phyloP scores from a whole-genome alignment of 2,797 vertebrate genomes.

The Oryzias sinensis region DNA sequence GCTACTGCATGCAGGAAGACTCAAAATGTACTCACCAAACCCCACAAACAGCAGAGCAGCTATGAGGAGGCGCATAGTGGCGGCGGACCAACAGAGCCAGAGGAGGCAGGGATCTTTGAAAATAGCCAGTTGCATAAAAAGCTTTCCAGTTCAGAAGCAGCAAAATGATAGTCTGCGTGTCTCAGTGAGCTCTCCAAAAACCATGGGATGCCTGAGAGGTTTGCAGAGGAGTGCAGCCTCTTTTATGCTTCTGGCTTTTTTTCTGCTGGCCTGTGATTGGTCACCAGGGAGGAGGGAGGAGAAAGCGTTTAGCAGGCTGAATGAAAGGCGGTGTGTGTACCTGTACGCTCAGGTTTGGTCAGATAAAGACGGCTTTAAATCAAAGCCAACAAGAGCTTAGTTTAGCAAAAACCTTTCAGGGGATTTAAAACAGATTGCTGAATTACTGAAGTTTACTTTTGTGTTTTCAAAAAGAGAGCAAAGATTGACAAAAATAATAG shows the following conservation, averaged over 20 bases:
- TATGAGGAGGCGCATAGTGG: slow-evolving; percentile 64
- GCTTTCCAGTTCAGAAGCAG: not conserved
- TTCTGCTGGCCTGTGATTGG: slow-evolving; percentile 59
- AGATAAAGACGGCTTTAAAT: too few species aligned
- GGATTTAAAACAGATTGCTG: too few species aligned
- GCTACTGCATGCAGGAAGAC: slow-evolving; percentile 1
- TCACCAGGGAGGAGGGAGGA: slow-evolving; percentile 19
- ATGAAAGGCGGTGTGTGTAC: slow-evolving; percentile 5
- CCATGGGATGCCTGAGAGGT: slow-evolving; percentile 24
- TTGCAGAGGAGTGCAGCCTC: slow-evolving; percentile 34
- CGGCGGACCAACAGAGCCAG: slow-evolving; percentile 25
- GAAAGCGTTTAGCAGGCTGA: slow-evolving; percentile 7
- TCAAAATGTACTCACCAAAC: slow-evolving; percentile 68
- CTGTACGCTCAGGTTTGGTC: too few species aligned
- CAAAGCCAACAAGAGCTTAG: too few species aligned
- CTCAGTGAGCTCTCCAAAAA: slow-evolving; percentile 11
- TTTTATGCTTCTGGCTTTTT: slow-evolving; percentile 24
- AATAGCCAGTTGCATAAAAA: slow-evolving; percentile 1
- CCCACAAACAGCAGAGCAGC: slow-evolving; percentile 54
- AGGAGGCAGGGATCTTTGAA: not conserved
- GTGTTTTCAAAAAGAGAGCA: too few species aligned
- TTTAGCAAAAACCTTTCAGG: too few species aligned
- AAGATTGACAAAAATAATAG: too few species aligned
- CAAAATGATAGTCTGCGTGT: slow-evolving; percentile 17
- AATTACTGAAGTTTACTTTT: too few species aligned